These are phyloP conservation scores for Balearica regulorum DNA, from an alignment of 2,797 vertebrate genomes.

Conservation along the genomic window DNA sequence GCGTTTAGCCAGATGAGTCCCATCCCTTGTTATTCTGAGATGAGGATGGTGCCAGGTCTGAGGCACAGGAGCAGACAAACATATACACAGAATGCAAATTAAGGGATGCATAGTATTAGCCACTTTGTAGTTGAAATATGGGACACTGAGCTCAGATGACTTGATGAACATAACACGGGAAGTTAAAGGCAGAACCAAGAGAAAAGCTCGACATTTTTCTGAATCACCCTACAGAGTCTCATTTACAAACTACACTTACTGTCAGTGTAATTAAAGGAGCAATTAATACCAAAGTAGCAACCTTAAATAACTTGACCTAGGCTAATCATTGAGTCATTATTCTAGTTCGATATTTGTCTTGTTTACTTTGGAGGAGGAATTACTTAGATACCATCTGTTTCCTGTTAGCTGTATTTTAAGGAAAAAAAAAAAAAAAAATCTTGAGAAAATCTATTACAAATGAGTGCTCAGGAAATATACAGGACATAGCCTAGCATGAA, in stretches of 20 bases:
- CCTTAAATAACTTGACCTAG: background rate
- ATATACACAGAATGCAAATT: background rate
- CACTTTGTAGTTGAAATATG: background rate
- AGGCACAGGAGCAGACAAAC: background rate
- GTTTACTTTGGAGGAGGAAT: background rate
- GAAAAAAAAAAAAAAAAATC: background rate
- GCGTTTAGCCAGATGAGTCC: background rate
- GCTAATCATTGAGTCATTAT: background rate
- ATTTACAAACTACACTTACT: background rate
- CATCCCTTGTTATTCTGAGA: background rate
- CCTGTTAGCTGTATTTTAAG: background rate
- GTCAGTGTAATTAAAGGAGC: background rate
- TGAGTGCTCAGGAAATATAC: background rate
- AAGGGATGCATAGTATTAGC: background rate
- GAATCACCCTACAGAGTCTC: background rate
- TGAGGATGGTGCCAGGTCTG: background rate
- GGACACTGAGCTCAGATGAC: background rate
- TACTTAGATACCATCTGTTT: background rate
- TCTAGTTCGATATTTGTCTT: background rate
- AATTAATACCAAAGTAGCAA: background rate
- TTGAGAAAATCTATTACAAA: background rate
- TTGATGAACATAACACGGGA: fast-evolving
- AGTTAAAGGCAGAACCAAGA: background rate
- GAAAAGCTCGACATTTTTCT: background rate
- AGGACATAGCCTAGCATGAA: background rate